Base-by-base conservation (phyloP, 2,888 invertebrate genomes). In the Halictus quadricinctus region DNA sequence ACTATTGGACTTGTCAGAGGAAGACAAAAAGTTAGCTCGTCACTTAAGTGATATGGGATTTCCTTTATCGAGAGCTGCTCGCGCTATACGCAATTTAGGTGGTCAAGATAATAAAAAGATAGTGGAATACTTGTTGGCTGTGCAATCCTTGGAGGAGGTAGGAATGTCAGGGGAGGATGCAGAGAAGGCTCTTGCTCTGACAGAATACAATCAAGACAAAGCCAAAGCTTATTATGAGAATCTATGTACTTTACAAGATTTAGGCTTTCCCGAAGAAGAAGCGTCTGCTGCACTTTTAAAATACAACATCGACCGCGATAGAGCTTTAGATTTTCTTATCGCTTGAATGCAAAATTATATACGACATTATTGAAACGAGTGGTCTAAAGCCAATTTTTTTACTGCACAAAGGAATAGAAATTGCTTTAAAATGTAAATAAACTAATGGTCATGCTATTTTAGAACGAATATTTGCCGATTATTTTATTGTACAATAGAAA, bases 21-120 rank as follows among this genome's bases (percentile, higher is more conserved):
- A 93, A 18, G 93, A 94, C 81, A 97, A 97, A 94, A 95, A 95
- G 64, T 95, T 98, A 92, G 97, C 97, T 78, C 96, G 96, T 92
- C 96, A 96, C 88, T 96, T 98, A 83, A 96, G 97, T 92, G 96
- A 96, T 85, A 99, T 99, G 98, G 99, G 99, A 1, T 99, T 99
- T 93, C 97, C 98, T 0, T 93, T 97, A 77, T 96, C 97, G 82
- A 96, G 98, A 94, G 98, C 98, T 29, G 97, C 97, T 8, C 96
- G 98, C 91, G 97, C 97, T n/a, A 92, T 94, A 74, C 97, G 97
- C 89, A 96, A 96, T 90, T 95, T 97, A 76, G 95, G 98, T 88
- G 98, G 98, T 82, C 96, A 95, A 93, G 97, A 98, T 95, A 97
- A 98, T 95, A 98, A 98, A 95, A 98, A 97, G 96, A 98, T 98